These are phyloP conservation scores for Sebastes hubbsi DNA, from an alignment of 2,797 vertebrate genomes.

Conservation along the genomic window DNA sequence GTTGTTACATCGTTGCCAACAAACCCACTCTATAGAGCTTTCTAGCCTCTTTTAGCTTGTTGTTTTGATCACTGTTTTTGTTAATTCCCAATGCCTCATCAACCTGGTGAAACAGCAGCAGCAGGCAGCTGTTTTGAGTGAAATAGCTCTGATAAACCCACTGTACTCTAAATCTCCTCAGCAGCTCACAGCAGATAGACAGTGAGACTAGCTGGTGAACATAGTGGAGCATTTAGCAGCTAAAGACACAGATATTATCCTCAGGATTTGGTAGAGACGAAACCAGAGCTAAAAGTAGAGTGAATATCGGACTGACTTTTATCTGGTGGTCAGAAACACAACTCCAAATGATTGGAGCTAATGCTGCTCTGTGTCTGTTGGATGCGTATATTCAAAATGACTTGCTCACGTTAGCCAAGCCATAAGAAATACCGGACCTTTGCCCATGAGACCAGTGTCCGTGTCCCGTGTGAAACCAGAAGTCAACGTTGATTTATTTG, in stretches of 20 bases:
- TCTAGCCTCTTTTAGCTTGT: too few species aligned
- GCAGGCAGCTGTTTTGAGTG: neutral
- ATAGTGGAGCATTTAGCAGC: neutral
- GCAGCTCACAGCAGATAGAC: neutral
- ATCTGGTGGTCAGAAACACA: neutral
- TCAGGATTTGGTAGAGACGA: neutral
- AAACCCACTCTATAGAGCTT: too few species aligned
- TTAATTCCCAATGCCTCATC: neutral
- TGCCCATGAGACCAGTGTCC: too few species aligned
- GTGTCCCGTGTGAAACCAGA: too few species aligned
- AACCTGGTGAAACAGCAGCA: neutral
- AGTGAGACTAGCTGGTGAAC: neutral
- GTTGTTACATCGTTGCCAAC: too few species aligned
- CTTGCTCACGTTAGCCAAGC: too few species aligned
- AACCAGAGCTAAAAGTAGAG: neutral
- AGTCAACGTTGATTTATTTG: too few species aligned
- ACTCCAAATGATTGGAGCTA: neutral
- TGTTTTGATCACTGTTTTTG: neutral
- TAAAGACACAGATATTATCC: neutral
- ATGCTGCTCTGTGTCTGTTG: neutral
- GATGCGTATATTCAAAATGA: neutral
- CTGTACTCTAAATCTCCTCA: neutral
- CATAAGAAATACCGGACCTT: too few species aligned
- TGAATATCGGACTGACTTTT: neutral
- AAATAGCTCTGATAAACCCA: neutral